A percentile compares a stretch with the other conserved stretches of the same genome.
Conservation (phyloP, 23 tunicate species). For the Phallusia fumigata region DNA sequence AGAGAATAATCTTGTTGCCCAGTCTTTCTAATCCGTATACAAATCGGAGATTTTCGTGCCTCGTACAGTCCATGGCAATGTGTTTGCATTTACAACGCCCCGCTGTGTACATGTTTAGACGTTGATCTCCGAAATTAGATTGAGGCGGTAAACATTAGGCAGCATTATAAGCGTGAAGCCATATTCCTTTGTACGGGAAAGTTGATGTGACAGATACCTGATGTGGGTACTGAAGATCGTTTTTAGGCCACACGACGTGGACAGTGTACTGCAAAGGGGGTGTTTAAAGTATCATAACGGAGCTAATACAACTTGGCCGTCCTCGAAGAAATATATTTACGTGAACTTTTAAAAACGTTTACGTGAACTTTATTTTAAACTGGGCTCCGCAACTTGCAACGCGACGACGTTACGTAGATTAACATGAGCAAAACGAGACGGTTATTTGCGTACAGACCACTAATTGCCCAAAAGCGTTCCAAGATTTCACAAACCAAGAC, state of each 20-base stretch:
- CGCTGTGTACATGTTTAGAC: constrained; percentile 1
- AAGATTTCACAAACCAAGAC: too few species aligned
- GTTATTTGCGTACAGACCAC: not conserved
- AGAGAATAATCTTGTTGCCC: not conserved
- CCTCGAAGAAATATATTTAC: too few species aligned
- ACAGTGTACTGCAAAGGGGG: too few species aligned
- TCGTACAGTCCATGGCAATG: constrained; percentile 7
- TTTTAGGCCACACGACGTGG: too few species aligned
- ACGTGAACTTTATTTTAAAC: too few species aligned
- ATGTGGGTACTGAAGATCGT: too few species aligned
- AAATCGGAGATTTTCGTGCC: not conserved
- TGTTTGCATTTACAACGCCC: not conserved
- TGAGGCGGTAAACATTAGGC: not conserved
- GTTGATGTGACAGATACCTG: too few species aligned
- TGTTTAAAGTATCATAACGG: too few species aligned
- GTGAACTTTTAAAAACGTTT: too few species aligned
- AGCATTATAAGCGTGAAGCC: too few species aligned
- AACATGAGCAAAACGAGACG: not conserved
- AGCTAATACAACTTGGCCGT: too few species aligned
- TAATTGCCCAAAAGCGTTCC: not conserved
- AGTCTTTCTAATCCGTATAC: constrained; percentile 7
- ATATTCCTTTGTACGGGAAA: too few species aligned
- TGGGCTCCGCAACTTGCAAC: not conserved
- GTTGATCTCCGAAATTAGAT: constrained; percentile 8
- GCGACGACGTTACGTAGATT: not conserved